Base-by-base conservation (phyloP, 2,888 invertebrate genomes). In the Miltochrista miniata region DNA sequence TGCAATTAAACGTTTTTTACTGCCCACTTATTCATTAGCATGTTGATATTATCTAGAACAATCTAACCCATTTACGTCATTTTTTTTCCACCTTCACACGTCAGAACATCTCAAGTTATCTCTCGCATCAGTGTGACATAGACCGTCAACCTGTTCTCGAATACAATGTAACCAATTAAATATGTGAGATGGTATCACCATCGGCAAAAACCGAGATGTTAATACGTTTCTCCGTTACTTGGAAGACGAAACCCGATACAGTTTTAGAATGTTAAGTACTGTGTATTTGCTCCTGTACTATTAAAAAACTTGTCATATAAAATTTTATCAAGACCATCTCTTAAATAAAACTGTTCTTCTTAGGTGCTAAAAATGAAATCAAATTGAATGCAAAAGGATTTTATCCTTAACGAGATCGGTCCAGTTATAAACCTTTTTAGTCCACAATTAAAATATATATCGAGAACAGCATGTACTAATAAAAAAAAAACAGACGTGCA, bases 61-160 rank as follows among this genome's bases (percentile, higher is more conserved):
- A 73, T 76, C 70, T 76, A 65, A 69, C 68, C 67, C 58, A 72
- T 73, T 70, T 71, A 63, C 59, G 74, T 74, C 72, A 62, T 61
- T 65, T 66, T 69, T 71, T 75, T 82, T 24, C 81, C 73, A 64
- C 68, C 70, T 77, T 77, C 74, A 78, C 81, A 78, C 79, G 82
- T 85, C 83, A 83, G 79, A 85, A 81, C 79, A 78, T 79, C 73
- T 80, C 70, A 76, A 68, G 56, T 72, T 85, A 85, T 87, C 85
- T 71, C 49, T 39, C 61, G 56, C 72, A 84, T 85, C 83, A 57
- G 72, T 62, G 78, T 76, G 79, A 80, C 76, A 76, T 44, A 40
- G 38, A 41, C 43, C 67, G 79, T 78, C 80, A 72, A 70, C 59
- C 36, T 40, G 33, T 64, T 56, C 48, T 59, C 36, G 54, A 61